phyloP scores from a whole-genome alignment of 2,113 vertebrate species.

The Tenebrosternarchus preto region DNA sequence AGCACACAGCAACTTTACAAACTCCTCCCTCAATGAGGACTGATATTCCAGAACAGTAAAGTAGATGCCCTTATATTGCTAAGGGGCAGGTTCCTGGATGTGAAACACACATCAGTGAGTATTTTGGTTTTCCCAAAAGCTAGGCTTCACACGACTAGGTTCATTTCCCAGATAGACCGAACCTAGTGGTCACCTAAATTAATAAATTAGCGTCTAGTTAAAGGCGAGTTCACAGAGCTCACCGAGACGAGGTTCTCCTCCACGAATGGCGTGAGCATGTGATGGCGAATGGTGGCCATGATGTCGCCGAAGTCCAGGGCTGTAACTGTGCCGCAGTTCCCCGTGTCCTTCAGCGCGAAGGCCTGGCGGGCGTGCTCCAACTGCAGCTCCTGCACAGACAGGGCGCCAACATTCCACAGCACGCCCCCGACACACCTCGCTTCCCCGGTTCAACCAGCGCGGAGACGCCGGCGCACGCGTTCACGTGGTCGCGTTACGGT shows the following conservation, averaged over 20 bases:
- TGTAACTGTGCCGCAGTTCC: slow-evolving; percentile 88
- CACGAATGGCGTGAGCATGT: slow-evolving; percentile 95
- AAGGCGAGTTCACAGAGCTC: slow-evolving; percentile 67
- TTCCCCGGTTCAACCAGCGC: background rate
- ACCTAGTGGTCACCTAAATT: background rate
- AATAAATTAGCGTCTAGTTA: too few species aligned
- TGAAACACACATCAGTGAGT: too few species aligned
- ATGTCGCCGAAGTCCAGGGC: slow-evolving; percentile 95
- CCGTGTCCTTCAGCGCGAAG: slow-evolving; percentile 92
- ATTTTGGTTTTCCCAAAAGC: background rate
- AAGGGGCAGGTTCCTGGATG: too few species aligned
- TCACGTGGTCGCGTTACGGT: too few species aligned
- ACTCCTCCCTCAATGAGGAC: background rate
- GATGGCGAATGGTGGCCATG: slow-evolving; percentile 94
- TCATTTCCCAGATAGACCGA: background rate
- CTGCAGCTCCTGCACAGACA: slow-evolving; percentile 85
- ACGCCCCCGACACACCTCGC: too few species aligned
- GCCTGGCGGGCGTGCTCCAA: slow-evolving; percentile 94
- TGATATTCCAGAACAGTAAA: too few species aligned
- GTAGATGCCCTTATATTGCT: too few species aligned
- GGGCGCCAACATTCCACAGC: background rate
- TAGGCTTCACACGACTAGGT: background rate
- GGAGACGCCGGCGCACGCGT: background rate
- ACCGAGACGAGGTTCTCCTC: slow-evolving; percentile 98
- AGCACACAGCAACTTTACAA: too few species aligned